Base-by-base conservation (phyloP, 2,113 vertebrate species). In the Halichoeres trimaculatus region DNA sequence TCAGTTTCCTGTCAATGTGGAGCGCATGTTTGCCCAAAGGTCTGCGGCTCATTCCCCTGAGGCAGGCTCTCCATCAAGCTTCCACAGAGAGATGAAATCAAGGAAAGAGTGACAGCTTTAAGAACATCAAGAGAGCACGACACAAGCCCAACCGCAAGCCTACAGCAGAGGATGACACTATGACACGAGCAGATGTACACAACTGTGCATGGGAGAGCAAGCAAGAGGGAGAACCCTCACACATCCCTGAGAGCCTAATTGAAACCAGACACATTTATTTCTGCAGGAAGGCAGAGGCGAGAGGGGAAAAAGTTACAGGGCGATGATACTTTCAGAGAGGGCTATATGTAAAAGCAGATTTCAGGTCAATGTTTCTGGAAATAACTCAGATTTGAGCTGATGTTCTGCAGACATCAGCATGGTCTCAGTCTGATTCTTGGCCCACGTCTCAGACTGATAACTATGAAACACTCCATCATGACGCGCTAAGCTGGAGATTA, bases 161-260 rank as follows among this genome's bases (percentile, higher is more conserved):
- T 9, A 26, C 67, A 74, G 2, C 30, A 56, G 23, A 45, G 34
- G 72, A 69, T 23, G 50, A 65, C 57, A 50, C 13, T 23, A 34
- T 38, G 55, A 50, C 40, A 64, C 50, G 78, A 45, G 52, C 53
- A 70, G 41, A 54, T 40, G 13, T 66, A 30, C 17, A 45, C 30
- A 30, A 30, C 43, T 45, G 17, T 45, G 43, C 66, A 60, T 69
- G 58, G 35, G 38, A 20, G 61, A 61, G 59, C 38, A 22, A 66
- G 59, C 26, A 5, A 11, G 10, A 62, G 5, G 58, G 60, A 76
- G 47, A 71, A 71, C 12, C 45, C 58, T 81, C 65, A 75, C 66
- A 36, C 74, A 81, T 63, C 79, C 71, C 71, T 68, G 65, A 62
- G 74, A 81, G 69, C 84, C 68, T 90, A 92, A 91, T 86, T 90